Conservation (phyloP, 1,140 invertebrate genomes). For the Ptiloglossa arizonensis region DNA sequence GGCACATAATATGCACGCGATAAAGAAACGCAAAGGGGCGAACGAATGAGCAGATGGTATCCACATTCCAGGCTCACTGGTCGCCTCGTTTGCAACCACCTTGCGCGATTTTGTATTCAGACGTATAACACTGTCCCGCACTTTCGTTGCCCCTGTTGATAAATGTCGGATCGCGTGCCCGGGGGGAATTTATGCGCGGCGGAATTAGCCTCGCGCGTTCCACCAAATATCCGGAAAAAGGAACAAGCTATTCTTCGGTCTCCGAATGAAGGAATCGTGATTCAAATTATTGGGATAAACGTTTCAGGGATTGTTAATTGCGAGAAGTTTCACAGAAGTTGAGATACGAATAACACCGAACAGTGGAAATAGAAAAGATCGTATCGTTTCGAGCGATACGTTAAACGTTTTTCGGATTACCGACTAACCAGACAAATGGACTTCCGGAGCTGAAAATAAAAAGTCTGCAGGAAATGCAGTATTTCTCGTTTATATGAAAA, state of each 20-base stretch:
- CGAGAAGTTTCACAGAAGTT: too few species aligned
- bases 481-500: too few species aligned
- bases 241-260: neutral
- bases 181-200: neutral
- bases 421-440: too few species aligned
- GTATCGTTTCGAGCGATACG: too few species aligned
- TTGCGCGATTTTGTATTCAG: constrained; percentile 21
- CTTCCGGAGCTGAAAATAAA: too few species aligned
- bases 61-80: constrained; percentile 13
- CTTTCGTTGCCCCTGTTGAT: constrained; percentile 17
- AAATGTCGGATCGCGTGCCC: constrained; percentile 27
- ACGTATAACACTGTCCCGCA: constrained; percentile 30
- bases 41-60: constrained; percentile 29
- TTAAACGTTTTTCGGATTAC: too few species aligned
- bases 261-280: too few species aligned
- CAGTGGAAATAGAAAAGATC: too few species aligned
- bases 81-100: constrained; percentile 18
- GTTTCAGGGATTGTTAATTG: too few species aligned
- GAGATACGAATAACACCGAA: too few species aligned
- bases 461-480: too few species aligned
- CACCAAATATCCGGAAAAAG: neutral
- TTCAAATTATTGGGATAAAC: too few species aligned
- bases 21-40: constrained; percentile 9
- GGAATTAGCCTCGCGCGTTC: neutral
- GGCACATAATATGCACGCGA: constrained; percentile 9